phyloP scores from a whole-genome alignment of 53 echinoderm and acorn worm species.

The Hippasteria phrygiana region DNA sequence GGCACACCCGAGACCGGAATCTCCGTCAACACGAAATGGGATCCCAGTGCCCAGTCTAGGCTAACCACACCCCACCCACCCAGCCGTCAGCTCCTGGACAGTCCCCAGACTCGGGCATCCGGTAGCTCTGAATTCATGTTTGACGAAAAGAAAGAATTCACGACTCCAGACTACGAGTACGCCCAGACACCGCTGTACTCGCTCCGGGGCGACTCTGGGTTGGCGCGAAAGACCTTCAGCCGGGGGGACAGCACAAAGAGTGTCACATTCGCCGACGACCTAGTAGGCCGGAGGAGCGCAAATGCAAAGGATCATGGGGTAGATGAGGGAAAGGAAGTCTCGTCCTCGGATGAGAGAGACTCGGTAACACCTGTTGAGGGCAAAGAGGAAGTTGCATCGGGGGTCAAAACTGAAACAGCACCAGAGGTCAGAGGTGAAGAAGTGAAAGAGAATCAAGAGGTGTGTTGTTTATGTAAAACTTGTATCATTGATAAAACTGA shows the following conservation, averaged over 20 bases:
- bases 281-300: slow-evolving; percentile 57
- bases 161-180: slow-evolving; percentile 90
- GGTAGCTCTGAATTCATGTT: slow-evolving; percentile 72
- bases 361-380: background rate
- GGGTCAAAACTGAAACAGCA: background rate
- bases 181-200: slow-evolving; percentile 54
- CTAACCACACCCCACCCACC: slow-evolving; percentile 40
- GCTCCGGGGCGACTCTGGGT: slow-evolving; percentile 76
- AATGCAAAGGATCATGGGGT: slow-evolving; percentile 36
- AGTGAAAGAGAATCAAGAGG: slow-evolving; percentile 5
- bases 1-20: slow-evolving; percentile 49
- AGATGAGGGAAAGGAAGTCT: slow-evolving; percentile 30
- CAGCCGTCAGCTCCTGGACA: slow-evolving; percentile 23
- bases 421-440: slow-evolving; percentile 1
- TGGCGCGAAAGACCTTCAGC: slow-evolving; percentile 80
- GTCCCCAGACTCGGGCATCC: slow-evolving; percentile 35
- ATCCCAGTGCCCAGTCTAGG: slow-evolving; percentile 11
- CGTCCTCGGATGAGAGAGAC: slow-evolving; percentile 15
- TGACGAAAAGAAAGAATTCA: slow-evolving; percentile 80
- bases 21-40: slow-evolving; percentile 29
- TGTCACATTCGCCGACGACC: slow-evolving; percentile 92
- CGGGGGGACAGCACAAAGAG: slow-evolving; percentile 86
- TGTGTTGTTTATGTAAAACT: background rate
- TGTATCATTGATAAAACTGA: no score
- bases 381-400: background rate